Conservation (phyloP, 2,888 invertebrate genomes). For the Chrysolina haemoptera region DNA sequence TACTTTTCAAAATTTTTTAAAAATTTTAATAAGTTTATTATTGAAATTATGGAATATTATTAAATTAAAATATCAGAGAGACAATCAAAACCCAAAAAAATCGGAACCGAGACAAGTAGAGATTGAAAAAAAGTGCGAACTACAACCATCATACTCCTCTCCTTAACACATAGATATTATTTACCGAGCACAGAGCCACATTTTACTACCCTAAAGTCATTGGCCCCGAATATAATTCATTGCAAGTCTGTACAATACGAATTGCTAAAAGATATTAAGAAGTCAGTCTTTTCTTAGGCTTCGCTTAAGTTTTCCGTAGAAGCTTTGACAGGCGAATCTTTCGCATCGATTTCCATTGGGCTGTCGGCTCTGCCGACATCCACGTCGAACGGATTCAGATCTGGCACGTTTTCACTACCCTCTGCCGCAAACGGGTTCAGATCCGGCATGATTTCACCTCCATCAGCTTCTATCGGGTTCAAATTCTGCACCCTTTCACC, state of each 20-base stretch:
- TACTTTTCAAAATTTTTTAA: no score
- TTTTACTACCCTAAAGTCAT: slow-evolving; percentile 8
- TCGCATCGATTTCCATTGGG: slow-evolving; percentile 22
- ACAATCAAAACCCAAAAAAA: neutral
- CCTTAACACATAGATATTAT: neutral
- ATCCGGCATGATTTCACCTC: no score
- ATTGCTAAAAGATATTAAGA: slow-evolving; percentile 4
- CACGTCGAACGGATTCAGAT: neutral
- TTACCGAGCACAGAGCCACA: neutral
- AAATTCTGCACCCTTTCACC: no score
- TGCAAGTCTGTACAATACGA: slow-evolving; percentile 1
- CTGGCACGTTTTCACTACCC: no score
- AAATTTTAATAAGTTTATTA: no score
- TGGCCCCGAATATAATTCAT: slow-evolving; percentile 16
- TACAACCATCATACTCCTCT: neutral
- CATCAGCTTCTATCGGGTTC: no score
- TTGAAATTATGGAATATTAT: no score
- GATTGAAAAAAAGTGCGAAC: neutral
- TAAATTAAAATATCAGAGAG: no score
- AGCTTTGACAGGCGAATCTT: slow-evolving; percentile 2
- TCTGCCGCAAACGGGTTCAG: no score
- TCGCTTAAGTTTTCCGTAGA: neutral
- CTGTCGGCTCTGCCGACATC: slow-evolving; percentile 4
- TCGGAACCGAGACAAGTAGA: neutral
- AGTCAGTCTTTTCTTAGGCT: slow-evolving; percentile 30